A percentile compares a stretch with the other conserved stretches of the same genome.
These are phyloP conservation scores for Odontocerum albicorne DNA, from an alignment of 2,888 invertebrate species.

Conservation along the genomic window DNA sequence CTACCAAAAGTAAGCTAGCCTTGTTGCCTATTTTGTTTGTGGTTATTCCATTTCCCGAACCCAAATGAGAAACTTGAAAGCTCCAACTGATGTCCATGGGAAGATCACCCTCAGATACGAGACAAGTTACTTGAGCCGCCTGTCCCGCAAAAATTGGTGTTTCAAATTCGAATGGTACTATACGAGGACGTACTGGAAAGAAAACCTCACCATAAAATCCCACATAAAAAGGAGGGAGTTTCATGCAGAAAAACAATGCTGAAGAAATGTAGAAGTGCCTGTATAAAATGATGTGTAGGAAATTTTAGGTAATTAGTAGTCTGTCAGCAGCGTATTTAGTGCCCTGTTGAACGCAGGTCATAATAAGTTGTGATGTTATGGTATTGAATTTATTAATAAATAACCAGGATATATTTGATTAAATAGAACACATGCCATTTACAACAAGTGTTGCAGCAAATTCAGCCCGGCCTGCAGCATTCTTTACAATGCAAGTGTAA, in stretches of 20 bases:
- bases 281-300: slow-evolving; percentile 9
- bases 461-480: slow-evolving; percentile 63
- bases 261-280: slow-evolving; percentile 7
- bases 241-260: slow-evolving; percentile 12
- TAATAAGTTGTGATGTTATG: slow-evolving; percentile 13
- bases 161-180: slow-evolving; percentile 75
- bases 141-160: slow-evolving; percentile 72
- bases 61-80: slow-evolving; percentile 70
- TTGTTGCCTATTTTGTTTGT: slow-evolving; percentile 60
- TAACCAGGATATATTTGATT: slow-evolving; percentile 9
- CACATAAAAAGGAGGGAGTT: neutral
- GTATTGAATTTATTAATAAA: slow-evolving; percentile 16
- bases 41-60: slow-evolving; percentile 60
- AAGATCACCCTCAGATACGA: slow-evolving; percentile 70
- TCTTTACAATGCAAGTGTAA: slow-evolving; percentile 67
- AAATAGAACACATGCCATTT: slow-evolving; percentile 59
- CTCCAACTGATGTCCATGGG: slow-evolving; percentile 71
- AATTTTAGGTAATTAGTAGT: slow-evolving; percentile 12
- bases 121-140: slow-evolving; percentile 68
- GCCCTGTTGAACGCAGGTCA: neutral
- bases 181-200: slow-evolving; percentile 79
- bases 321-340: slow-evolving; percentile 12
- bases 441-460: slow-evolving; percentile 65
- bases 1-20: slow-evolving; percentile 64
- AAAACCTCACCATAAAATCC: slow-evolving; percentile 36